Conservation (phyloP, 2,113 vertebrate species). For the Dipodomys stephensi region DNA sequence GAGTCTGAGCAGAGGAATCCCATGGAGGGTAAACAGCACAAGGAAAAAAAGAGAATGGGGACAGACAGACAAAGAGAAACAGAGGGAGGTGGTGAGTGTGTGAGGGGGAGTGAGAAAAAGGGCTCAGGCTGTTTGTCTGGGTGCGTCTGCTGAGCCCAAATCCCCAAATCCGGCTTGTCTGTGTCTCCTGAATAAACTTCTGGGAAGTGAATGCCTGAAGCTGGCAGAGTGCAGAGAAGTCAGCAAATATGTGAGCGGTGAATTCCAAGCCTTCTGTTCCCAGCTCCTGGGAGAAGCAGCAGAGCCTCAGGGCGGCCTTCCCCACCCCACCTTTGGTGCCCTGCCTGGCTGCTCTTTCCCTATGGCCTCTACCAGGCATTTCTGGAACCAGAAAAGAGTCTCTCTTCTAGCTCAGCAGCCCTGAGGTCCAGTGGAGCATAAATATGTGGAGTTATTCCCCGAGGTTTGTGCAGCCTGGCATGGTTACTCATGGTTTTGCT, state of each 20-base stretch:
- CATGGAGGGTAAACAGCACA: neutral
- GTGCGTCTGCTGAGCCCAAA: neutral
- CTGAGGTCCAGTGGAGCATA: neutral
- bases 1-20: neutral
- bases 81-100: neutral
- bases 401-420: neutral
- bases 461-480: neutral
- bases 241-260: neutral
- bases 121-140: slow-evolving; percentile 45
- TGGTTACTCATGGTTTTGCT: neutral
- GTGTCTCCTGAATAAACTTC: slow-evolving; percentile 58
- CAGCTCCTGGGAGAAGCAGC: slow-evolving; percentile 37
- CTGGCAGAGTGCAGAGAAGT: slow-evolving; percentile 51
- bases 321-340: neutral
- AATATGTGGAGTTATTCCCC: neutral
- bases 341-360: neutral
- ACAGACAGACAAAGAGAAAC: neutral
- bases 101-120: slow-evolving; percentile 30
- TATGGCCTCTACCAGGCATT: neutral
- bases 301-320: neutral
- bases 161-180: slow-evolving; percentile 53
- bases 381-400: neutral
- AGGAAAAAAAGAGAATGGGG: neutral
- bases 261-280: slow-evolving; percentile 52
- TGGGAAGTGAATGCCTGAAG: slow-evolving; percentile 37